These are phyloP conservation scores for Zaprionus ornatus DNA, from an alignment of 1,140 invertebrate species.

Conservation along the genomic window DNA sequence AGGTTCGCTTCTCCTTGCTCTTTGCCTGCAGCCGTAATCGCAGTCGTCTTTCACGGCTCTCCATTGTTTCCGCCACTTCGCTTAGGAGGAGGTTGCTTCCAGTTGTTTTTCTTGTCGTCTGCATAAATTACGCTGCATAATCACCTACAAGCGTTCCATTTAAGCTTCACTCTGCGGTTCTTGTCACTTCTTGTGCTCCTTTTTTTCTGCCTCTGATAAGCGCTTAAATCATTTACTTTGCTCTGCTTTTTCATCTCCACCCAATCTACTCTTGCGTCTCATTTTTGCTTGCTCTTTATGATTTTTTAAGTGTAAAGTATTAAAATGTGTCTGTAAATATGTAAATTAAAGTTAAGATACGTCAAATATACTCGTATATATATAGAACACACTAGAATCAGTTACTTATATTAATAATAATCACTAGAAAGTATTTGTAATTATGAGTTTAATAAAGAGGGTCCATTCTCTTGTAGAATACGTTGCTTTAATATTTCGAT, in stretches of 20 bases:
- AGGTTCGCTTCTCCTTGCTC: slow-evolving; percentile 26
- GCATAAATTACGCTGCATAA: slow-evolving; percentile 80
- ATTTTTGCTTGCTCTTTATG: slow-evolving; percentile 19
- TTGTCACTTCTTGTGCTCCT: slow-evolving; percentile 12
- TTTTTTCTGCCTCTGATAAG: slow-evolving; percentile 53
- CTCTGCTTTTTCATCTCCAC: slow-evolving; percentile 20
- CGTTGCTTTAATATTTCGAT: no score
- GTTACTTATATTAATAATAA: no score
- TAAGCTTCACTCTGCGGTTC: slow-evolving; percentile 62
- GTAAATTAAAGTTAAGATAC: no score
- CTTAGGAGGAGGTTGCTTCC: slow-evolving; percentile 11
- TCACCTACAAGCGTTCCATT: slow-evolving; percentile 73
- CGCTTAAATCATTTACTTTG: slow-evolving; percentile 70
- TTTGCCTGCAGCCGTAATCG: background rate
- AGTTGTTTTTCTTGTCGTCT: slow-evolving; percentile 31
- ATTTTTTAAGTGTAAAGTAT: slow-evolving; percentile 16
- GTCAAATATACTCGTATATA: no score
- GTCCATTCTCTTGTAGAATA: no score
- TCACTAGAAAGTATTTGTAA: no score
- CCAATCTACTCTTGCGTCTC: slow-evolving; percentile 21
- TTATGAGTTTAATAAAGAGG: no score
- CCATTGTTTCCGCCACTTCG: slow-evolving; percentile 25
- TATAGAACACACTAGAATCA: no score
- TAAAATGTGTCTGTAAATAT: no score
- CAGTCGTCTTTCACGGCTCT: slow-evolving; percentile 7